A percentile compares a stretch with the other conserved stretches of the same genome.
Evolutionary conservation across 2,888 invertebrate genomes (phyloP).

Genomic region (Crepidodera aurea): DNA sequence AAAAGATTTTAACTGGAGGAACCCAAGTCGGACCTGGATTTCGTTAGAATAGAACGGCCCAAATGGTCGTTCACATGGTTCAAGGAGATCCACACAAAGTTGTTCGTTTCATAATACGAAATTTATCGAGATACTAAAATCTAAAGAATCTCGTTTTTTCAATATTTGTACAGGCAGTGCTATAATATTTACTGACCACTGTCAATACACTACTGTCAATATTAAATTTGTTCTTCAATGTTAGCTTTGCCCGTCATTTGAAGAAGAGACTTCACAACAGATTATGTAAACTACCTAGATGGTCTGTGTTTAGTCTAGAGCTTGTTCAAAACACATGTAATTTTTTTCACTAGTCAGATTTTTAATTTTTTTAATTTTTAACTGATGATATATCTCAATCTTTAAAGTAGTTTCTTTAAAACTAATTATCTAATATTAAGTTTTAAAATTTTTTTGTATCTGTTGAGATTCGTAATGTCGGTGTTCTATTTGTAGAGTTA

Average conservation of each 20-base stretch:
- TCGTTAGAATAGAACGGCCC: conserved; percentile 19
- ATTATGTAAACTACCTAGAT: conserved; percentile 36
- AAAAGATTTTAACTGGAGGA: too few species aligned
- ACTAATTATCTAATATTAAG: too few species aligned
- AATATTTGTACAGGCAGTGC: conserved; percentile 48
- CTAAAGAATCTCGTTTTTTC: conserved; percentile 41
- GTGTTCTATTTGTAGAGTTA: too few species aligned
- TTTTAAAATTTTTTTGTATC: too few species aligned
- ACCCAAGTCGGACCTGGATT: not conserved
- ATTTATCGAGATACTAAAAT: conserved; percentile 36
- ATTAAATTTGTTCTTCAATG: conserved; percentile 51
- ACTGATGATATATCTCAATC: too few species aligned
- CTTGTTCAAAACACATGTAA: conserved; percentile 1
- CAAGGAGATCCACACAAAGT: conserved; percentile 28
- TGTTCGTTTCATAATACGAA: conserved; percentile 26
- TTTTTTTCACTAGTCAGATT: not conserved
- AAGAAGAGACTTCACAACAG: conserved; percentile 38
- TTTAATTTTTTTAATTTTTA: too few species aligned
- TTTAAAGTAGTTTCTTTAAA: too few species aligned
- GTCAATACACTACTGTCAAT: conserved; percentile 50
- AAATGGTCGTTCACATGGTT: conserved; percentile 28
- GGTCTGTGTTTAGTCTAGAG: conserved; percentile 1
- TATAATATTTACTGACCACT: conserved; percentile 52
- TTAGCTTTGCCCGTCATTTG: conserved; percentile 48
- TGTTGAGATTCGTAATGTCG: too few species aligned